A percentile compares a stretch with the other conserved stretches of the same genome.
phyloP scores from a whole-genome alignment of 2,113 vertebrate genomes.

The Gymnorhina tibicen region DNA sequence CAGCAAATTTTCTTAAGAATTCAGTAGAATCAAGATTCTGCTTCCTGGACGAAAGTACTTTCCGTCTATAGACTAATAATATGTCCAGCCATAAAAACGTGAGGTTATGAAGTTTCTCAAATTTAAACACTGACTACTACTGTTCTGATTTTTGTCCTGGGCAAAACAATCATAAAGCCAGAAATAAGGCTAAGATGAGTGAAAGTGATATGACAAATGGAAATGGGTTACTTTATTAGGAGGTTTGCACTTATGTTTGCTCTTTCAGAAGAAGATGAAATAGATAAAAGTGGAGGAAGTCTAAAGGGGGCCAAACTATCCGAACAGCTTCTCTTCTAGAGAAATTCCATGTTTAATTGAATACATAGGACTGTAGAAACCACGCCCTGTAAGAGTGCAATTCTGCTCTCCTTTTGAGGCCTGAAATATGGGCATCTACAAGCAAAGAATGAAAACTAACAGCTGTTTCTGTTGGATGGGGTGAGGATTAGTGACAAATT shows the following conservation, averaged over 20 bases:
- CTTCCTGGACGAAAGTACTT: background rate
- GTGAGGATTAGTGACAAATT: background rate
- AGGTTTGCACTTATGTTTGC: background rate
- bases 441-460: background rate
- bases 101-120: background rate
- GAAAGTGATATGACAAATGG: background rate
- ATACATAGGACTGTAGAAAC: background rate
- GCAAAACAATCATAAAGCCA: background rate
- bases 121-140: background rate
- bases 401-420: background rate
- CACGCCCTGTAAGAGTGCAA: rapidly evolving
- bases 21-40: background rate
- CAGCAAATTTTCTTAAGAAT: background rate
- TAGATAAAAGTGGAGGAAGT: background rate
- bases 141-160: background rate
- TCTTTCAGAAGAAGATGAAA: background rate
- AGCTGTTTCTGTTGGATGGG: background rate
- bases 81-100: background rate
- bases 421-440: background rate
- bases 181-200: background rate
- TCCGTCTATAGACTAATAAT: background rate
- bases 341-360: background rate
- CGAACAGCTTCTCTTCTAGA: background rate
- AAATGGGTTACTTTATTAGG: background rate
- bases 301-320: background rate